phyloP scores from a whole-genome alignment of 2,888 invertebrate species.

The Limnephilus rhombicus region DNA sequence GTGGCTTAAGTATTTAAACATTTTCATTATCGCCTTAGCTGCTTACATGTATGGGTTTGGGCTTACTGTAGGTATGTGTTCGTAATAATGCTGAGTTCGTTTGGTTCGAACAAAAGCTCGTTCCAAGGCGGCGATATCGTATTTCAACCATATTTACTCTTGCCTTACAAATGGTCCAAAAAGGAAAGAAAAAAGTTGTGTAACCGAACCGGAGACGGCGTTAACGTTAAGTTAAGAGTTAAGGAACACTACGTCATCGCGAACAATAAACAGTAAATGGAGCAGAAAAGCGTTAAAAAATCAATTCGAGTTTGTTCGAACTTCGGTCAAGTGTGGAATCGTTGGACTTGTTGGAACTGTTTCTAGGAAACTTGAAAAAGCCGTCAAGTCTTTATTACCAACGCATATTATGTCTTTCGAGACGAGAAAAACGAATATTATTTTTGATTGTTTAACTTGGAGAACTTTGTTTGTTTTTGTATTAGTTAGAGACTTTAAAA shows the following conservation, averaged over 20 bases:
- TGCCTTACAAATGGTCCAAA: conserved; percentile 29
- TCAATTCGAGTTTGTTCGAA: conserved; percentile 31
- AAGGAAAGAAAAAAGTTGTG: conserved; percentile 26
- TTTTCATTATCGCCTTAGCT: neutral
- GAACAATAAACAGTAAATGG: conserved; percentile 43
- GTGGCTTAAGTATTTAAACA: conserved; percentile 11
- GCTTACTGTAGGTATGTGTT: neutral
- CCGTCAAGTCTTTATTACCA: neutral
- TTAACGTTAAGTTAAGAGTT: neutral
- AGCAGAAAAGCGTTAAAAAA: conserved; percentile 39
- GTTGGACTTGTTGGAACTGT: neutral
- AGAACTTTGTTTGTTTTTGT: neutral
- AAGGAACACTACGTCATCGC: conserved; percentile 26
- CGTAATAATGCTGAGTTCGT: conserved; percentile 2
- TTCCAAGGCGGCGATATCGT: neutral
- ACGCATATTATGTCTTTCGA: neutral
- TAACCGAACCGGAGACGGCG: conserved; percentile 12
- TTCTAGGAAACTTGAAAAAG: neutral
- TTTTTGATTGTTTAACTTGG: neutral
- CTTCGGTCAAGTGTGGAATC: conserved; percentile 27
- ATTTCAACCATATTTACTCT: conserved; percentile 42
- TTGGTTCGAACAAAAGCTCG: conserved; percentile 38
- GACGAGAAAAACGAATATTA: neutral
- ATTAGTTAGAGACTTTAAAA: too few species aligned
- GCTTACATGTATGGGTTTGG: neutral